Conservation (phyloP, 64 coral and sea anemone species). For the Pocillopora verrucosa region DNA sequence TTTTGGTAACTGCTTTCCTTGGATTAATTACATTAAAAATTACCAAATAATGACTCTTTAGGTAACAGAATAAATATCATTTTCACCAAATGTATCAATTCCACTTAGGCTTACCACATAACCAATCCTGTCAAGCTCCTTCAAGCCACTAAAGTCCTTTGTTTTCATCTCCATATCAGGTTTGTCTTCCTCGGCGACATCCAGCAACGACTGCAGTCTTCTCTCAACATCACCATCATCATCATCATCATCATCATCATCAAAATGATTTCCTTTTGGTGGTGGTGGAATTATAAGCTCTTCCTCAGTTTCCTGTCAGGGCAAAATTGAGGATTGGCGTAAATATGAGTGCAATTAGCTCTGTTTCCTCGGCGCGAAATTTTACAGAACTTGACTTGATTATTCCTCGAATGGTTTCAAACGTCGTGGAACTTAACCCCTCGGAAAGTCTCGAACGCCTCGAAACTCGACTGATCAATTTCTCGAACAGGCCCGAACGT, state of each 20-base stretch:
- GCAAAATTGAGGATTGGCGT: background rate
- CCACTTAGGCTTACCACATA: constrained; percentile 73
- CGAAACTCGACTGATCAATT: too few species aligned
- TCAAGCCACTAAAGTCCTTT: constrained; percentile 36
- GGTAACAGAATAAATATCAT: too few species aligned
- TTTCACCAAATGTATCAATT: background rate
- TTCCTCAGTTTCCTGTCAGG: constrained; percentile 76
- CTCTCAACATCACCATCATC: constrained; percentile 75
- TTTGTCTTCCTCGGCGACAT: constrained; percentile 71
- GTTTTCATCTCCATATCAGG: constrained; percentile 13
- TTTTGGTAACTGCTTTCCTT: too few species aligned
- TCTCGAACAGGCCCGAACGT: too few species aligned
- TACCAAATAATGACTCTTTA: too few species aligned
- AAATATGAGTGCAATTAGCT: background rate
- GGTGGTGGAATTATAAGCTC: constrained; percentile 84
- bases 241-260: constrained; percentile 50
- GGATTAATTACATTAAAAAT: too few species aligned
- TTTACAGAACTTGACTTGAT: too few species aligned
- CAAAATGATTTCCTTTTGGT: constrained; percentile 2
- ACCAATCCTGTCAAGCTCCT: constrained; percentile 88
- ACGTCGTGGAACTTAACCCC: too few species aligned
- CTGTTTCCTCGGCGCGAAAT: background rate
- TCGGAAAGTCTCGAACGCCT: too few species aligned
- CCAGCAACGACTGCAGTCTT: constrained; percentile 72
- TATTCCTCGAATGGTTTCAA: too few species aligned